Base-by-base conservation (phyloP, 2,888 invertebrate species). In the Acanthoscelides obtectus region DNA sequence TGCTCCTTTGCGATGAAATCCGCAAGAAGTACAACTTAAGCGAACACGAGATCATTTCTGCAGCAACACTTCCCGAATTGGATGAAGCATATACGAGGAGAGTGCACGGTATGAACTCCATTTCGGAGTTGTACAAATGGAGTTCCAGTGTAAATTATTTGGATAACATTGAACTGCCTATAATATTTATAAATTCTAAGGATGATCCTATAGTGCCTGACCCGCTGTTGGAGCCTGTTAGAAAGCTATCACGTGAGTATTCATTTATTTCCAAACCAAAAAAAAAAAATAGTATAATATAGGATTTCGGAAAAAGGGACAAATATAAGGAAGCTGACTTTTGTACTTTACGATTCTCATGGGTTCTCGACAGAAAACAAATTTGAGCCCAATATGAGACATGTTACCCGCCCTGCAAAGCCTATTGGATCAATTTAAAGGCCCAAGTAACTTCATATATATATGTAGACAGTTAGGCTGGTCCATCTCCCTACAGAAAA, bases 151-250 rank as follows among this genome's bases (percentile, higher is more conserved):
- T 92, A 22, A 91, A 93, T 84, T 95, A 94, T 84, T 87, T 97
- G 72, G 87, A 93, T 22, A 91, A 91, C 80, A 93, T 97, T 75
- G 88, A 90, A 71, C 91, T 92, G 21, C 97, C 97, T 12, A 94
- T 97, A 92, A 90, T 98, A 78, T 95, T 96, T 83, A 90, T 98
- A 73, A 98, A 98, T 86, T 90, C 97, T 8, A 88, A 90, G 78
- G 98, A 98, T 85, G 98, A 98, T 87, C 98, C 98, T 1, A 89
- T 98, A 69, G 92, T 97, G 69, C 97, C 97, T 6, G 92, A 92
- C 77, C 89, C 90, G 25, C 86, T 98, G 72, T 86, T 95, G 76
- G 87, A 90, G 21, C 90, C 93, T 5, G 91, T 95, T 68, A 90
- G 91, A 81, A 89, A 92, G 79, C 90, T 90, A 87, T 92, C 93